Conservation (phyloP, 2,797 vertebrate genomes). For the Mormyrus hasselquistii region DNA sequence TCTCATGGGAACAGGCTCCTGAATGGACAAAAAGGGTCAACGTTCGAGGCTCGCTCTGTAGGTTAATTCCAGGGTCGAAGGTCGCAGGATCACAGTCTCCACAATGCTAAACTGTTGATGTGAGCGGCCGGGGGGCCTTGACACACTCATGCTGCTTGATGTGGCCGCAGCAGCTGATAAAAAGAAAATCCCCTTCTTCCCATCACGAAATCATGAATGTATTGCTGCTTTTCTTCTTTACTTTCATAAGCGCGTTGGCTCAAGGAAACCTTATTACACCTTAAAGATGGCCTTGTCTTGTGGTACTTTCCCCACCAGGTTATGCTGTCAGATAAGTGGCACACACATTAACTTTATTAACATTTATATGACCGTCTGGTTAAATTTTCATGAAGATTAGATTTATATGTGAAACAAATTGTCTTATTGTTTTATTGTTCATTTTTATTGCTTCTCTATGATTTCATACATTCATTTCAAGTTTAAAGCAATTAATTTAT, state of each 20-base stretch:
- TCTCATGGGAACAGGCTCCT: slow-evolving; percentile 64
- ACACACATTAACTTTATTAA: not conserved
- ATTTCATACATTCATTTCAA: not conserved
- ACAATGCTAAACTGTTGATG: slow-evolving; percentile 59
- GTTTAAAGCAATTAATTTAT: not conserved
- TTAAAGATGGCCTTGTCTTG: not conserved
- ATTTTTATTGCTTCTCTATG: not conserved
- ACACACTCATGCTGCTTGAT: slow-evolving; percentile 31
- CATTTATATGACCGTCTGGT: not conserved
- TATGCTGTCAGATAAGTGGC: not conserved
- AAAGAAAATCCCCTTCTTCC: not conserved
- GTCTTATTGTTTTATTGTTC: not conserved
- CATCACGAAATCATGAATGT: not conserved
- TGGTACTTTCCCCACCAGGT: not conserved
- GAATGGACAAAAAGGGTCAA: slow-evolving; percentile 53
- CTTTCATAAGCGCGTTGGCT: not conserved
- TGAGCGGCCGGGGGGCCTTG: slow-evolving; percentile 32
- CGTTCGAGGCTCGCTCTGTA: slow-evolving; percentile 51
- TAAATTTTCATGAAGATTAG: not conserved
- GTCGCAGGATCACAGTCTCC: slow-evolving; percentile 66
- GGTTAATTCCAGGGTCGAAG: slow-evolving; percentile 63
- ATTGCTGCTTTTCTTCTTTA: not conserved
- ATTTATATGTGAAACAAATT: slow-evolving; percentile 1
- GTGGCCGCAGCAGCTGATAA: slow-evolving; percentile 13
- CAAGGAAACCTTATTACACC: not conserved